phyloP scores from a whole-genome alignment of 2,113 vertebrate genomes.

The Perca fluviatilis region DNA sequence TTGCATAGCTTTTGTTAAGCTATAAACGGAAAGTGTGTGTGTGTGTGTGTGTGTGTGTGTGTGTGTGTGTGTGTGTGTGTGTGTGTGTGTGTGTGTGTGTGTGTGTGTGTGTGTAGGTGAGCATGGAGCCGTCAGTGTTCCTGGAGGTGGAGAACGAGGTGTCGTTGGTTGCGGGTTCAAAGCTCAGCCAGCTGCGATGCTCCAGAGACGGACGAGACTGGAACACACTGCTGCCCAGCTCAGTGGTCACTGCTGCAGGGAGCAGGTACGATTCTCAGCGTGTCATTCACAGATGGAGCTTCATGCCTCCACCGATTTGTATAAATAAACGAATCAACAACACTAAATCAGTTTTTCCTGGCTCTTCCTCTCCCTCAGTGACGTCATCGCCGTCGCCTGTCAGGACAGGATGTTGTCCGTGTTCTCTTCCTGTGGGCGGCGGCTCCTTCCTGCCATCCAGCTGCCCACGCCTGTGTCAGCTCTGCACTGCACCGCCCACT shows the following conservation, averaged over 20 bases:
- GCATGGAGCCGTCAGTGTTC: slow-evolving; percentile 92
- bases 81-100: neutral
- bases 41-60: slow-evolving; percentile 7
- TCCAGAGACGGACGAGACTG: slow-evolving; percentile 93
- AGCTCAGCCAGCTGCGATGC: slow-evolving; percentile 93
- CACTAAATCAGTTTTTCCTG: no score
- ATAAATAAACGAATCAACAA: no score
- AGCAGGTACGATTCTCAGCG: slow-evolving; percentile 87
- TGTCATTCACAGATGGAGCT: neutral
- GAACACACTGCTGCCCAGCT: slow-evolving; percentile 92
- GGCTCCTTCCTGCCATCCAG: slow-evolving; percentile 94
- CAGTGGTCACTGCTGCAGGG: slow-evolving; percentile 90
- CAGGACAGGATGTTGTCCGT: slow-evolving; percentile 93
- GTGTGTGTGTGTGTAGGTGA: slow-evolving; percentile 83
- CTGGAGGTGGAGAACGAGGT: slow-evolving; percentile 97
- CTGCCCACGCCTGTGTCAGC: slow-evolving; percentile 90
- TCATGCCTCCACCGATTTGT: neutral
- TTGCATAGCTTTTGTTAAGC: neutral
- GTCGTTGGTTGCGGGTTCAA: slow-evolving; percentile 87
- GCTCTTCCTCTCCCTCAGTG: slow-evolving; percentile 77
- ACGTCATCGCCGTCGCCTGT: slow-evolving; percentile 92
- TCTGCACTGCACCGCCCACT: slow-evolving; percentile 92
- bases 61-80: neutral
- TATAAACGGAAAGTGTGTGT: neutral
- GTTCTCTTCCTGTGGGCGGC: slow-evolving; percentile 93